phyloP scores from a whole-genome alignment of 2,888 invertebrate genomes.

The Antheraea yamamai region DNA sequence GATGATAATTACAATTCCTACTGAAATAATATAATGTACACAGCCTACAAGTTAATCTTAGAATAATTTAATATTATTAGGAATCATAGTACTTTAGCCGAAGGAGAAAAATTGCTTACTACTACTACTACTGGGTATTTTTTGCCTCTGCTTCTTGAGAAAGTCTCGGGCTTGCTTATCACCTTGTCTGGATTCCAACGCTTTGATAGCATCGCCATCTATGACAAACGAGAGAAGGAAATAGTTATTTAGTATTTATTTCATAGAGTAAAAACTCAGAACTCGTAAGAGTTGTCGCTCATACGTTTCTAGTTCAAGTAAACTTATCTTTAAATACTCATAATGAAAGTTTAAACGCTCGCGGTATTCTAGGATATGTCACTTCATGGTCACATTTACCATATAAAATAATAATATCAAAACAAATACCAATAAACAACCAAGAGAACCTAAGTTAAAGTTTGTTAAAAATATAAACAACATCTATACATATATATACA shows the following conservation, averaged over 20 bases:
- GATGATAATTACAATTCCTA: background rate
- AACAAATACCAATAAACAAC: too few relatives aligned
- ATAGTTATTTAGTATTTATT: background rate
- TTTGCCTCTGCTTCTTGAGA: conserved; percentile 89
- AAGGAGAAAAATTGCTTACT: conserved; percentile 69
- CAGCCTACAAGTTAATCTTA: background rate
- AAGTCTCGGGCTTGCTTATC: conserved; percentile 95
- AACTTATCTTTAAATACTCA: too few relatives aligned
- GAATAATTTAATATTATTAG: background rate
- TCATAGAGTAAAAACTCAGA: too few relatives aligned
- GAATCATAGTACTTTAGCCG: conserved; percentile 45
- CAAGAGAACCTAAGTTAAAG: too few relatives aligned
- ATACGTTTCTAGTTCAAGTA: too few relatives aligned
- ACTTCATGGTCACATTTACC: too few relatives aligned
- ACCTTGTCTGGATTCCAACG: conserved; percentile 91
- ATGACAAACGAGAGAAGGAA: conserved; percentile 33
- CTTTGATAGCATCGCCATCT: conserved; percentile 88
- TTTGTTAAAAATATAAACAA: too few relatives aligned
- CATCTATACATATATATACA: too few relatives aligned
- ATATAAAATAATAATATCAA: too few relatives aligned
- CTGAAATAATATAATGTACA: background rate
- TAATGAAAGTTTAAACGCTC: too few relatives aligned
- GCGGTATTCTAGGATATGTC: too few relatives aligned
- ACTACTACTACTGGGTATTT: conserved; percentile 61
- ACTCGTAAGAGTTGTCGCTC: too few relatives aligned